Evolutionary conservation across 2,113 vertebrate genomes (phyloP).

Genomic region (Sialia sialis): DNA sequence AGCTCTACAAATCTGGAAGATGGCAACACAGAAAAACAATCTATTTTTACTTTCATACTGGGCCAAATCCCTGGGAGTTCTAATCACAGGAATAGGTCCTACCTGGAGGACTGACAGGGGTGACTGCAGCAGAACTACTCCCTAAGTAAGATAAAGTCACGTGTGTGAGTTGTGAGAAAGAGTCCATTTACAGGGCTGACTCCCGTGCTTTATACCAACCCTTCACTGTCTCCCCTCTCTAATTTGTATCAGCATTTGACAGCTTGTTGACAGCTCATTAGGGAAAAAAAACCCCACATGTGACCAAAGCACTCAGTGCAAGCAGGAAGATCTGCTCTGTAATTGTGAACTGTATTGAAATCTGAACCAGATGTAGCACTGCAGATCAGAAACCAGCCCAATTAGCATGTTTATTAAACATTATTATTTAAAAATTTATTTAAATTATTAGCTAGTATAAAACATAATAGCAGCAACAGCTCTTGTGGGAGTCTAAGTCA

Average conservation of each 20-base stretch:
- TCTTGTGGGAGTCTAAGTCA: background rate
- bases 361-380: background rate
- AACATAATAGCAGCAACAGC: background rate
- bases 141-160: background rate
- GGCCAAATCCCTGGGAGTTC: background rate
- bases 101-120: background rate
- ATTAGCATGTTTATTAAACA: background rate
- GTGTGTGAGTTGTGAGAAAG: background rate
- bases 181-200: background rate
- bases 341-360: background rate
- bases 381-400: background rate
- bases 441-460: background rate
- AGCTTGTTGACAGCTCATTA: conserved; percentile 51
- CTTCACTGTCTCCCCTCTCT: background rate
- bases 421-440: background rate
- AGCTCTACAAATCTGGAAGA: background rate
- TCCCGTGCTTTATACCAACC: background rate
- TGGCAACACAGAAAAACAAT: background rate
- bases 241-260: conserved; percentile 23
- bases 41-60: background rate
- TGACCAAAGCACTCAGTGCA: background rate
- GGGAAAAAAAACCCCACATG: background rate
- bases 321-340: background rate
- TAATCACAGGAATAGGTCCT: background rate
- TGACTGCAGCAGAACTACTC: background rate